A percentile compares a stretch with the other conserved stretches of the same genome.
phyloP scores from a whole-genome alignment of 1,140 invertebrate genomes.

The Hyphantria cunea region DNA sequence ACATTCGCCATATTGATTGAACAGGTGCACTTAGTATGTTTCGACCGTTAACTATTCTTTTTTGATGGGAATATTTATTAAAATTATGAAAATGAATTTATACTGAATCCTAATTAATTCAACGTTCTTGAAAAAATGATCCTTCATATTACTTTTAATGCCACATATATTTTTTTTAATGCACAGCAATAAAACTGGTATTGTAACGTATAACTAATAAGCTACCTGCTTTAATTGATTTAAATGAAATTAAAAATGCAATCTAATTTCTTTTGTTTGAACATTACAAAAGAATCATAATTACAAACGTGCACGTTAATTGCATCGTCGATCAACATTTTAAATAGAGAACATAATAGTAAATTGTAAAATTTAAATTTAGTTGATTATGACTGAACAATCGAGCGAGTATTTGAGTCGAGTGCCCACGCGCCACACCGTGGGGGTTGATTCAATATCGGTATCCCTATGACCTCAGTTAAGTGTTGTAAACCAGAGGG shows the following conservation, averaged over 20 bases:
- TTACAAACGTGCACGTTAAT: conserved; percentile 37
- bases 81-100: background rate
- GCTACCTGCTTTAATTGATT: background rate
- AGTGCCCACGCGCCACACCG: conserved; percentile 56
- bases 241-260: conserved; percentile 16
- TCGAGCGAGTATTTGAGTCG: conserved; percentile 46
- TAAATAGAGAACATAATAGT: conserved; percentile 45
- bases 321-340: conserved; percentile 43
- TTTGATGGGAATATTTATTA: conserved; percentile 15
- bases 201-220: background rate
- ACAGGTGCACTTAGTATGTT: conserved; percentile 40
- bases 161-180: too few species aligned
- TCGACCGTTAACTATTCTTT: conserved; percentile 26
- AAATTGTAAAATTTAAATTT: conserved; percentile 58
- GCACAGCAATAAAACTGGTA: background rate
- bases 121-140: background rate
- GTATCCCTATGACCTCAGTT: conserved; percentile 35
- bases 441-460: conserved; percentile 39
- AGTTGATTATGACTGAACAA: conserved; percentile 57
- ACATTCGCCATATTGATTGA: conserved; percentile 54
- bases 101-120: background rate
- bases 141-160: background rate
- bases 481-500: conserved; percentile 21
- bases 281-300: conserved; percentile 23
- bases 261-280: conserved; percentile 26